phyloP scores from a whole-genome alignment of 2,797 vertebrate genomes.

The Pangasius macronema region DNA sequence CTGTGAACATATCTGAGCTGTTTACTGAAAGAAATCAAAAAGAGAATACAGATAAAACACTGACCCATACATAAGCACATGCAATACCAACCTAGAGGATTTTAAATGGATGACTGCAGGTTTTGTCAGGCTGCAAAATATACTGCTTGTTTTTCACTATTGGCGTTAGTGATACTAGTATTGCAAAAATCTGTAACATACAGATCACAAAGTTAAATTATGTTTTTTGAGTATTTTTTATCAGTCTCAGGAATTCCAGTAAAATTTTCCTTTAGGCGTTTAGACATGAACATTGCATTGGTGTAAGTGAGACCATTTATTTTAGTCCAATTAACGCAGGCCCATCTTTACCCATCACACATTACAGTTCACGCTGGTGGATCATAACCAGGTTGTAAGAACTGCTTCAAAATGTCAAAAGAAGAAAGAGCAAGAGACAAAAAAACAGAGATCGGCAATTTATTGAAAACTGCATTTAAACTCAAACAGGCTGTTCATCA shows the following conservation, averaged over 20 bases:
- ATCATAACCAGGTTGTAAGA: too few relatives aligned
- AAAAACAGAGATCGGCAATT: too few relatives aligned
- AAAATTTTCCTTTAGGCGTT: neutral
- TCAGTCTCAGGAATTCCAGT: neutral
- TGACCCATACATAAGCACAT: neutral
- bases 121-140: neutral
- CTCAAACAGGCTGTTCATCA: too few relatives aligned
- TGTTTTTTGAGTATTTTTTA: neutral
- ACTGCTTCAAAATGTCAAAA: too few relatives aligned
- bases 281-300: neutral
- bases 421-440: too few relatives aligned
- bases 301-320: neutral
- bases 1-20: constrained; percentile 69
- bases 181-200: neutral
- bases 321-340: neutral
- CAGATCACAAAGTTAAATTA: neutral
- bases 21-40: constrained; percentile 78
- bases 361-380: neutral
- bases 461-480: too few relatives aligned
- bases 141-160: neutral
- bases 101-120: neutral
- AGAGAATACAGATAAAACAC: neutral
- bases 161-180: neutral
- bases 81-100: neutral
- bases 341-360: neutral